Base-by-base conservation (phyloP, 2,888 invertebrate genomes). In the Trissonchulus sp. region DNA sequence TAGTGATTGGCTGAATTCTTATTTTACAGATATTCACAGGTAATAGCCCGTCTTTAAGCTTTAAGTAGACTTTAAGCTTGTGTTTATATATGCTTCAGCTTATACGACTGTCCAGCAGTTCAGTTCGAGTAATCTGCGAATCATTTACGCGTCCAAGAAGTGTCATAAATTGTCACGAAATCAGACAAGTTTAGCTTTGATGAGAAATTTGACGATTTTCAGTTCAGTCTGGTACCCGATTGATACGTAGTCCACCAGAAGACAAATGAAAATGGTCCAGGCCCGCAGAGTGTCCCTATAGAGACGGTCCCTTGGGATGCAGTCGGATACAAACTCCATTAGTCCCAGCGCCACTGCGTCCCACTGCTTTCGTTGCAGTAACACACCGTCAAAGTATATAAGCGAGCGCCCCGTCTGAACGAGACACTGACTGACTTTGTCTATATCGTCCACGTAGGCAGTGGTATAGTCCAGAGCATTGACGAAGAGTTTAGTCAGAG, bases 161-260 rank as follows among this genome's bases (percentile, higher is more conserved):
- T n/a, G n/a, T n/a, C n/a, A n/a, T n/a, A n/a, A n/a, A n/a, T n/a
- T n/a, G n/a, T n/a, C n/a, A n/a, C n/a, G n/a, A n/a, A n/a, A n/a
- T n/a, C n/a, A 48, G 48, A 48, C 48, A 8, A 48, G 48, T 48
- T 48, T 48, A 23, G 48, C 48, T 23, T 48, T 48, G 48, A 48
- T 48, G 8, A 48, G 23, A 48, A 48, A 48, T 48, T 48, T 48
- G 8, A 48, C 71, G 34, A 69, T 69, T n/a, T 69, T 69, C 8
- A 69, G 28, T 69, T 69, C 71, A 31, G 71, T 37, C 37, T 69
- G 71, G 34, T 69, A 69, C n/a, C 71, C 71, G 15, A 69, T 23
- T 15, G n/a, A 3, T 3, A 69, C 15, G n/a, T 69, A 37, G 34
- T 69, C 71, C 8, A 69, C 71, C 3, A 69, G 33, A 36, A 23